Evolutionary conservation across 2,797 vertebrate species (phyloP).

Genomic region (Brotula barbata): DNA sequence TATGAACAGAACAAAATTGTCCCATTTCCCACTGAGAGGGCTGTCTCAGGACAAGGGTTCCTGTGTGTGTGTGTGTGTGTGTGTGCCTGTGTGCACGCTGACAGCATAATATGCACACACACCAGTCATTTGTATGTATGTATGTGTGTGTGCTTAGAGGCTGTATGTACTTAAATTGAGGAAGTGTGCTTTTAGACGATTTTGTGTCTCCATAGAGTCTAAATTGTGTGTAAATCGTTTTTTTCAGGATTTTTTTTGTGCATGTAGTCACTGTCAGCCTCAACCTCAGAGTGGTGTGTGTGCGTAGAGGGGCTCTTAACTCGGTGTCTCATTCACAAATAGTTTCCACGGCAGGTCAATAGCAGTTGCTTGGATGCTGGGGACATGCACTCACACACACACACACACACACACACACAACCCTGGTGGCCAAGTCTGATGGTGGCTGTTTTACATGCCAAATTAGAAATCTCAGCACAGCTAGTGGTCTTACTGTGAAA

Average conservation of each 20-base stretch:
- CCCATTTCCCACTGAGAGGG: slow-evolving; percentile 48
- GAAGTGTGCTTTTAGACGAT: not conserved
- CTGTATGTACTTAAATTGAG: slow-evolving; percentile 19
- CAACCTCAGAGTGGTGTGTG: too few relatives aligned
- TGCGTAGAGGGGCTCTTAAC: slow-evolving; percentile 14
- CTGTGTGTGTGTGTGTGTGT: slow-evolving; percentile 7
- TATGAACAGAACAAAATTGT: slow-evolving; percentile 62
- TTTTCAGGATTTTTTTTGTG: not conserved
- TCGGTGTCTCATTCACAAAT: slow-evolving; percentile 69
- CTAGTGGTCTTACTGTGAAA: slow-evolving; percentile 7
- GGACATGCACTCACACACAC: slow-evolving; percentile 9
- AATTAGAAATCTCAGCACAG: slow-evolving; percentile 31
- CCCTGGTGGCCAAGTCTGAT: slow-evolving; percentile 39
- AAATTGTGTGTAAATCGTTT: not conserved
- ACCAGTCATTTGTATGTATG: slow-evolving; percentile 15
- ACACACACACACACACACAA: slow-evolving; percentile 21
- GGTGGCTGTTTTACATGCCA: slow-evolving; percentile 52
- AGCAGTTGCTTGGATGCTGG: slow-evolving; percentile 74
- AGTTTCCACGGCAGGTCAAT: slow-evolving; percentile 70
- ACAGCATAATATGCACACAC: slow-evolving; percentile 3
- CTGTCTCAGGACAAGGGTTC: slow-evolving; percentile 35
- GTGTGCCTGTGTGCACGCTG: not conserved
- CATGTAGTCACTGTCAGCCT: too few relatives aligned
- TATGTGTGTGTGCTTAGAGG: not conserved
- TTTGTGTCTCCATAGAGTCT: not conserved